Evolutionary conservation across 2,888 invertebrate species (phyloP), one percentile per base, ranked within the genome.

Genomic region (Drosophila stalkeri): DNA sequence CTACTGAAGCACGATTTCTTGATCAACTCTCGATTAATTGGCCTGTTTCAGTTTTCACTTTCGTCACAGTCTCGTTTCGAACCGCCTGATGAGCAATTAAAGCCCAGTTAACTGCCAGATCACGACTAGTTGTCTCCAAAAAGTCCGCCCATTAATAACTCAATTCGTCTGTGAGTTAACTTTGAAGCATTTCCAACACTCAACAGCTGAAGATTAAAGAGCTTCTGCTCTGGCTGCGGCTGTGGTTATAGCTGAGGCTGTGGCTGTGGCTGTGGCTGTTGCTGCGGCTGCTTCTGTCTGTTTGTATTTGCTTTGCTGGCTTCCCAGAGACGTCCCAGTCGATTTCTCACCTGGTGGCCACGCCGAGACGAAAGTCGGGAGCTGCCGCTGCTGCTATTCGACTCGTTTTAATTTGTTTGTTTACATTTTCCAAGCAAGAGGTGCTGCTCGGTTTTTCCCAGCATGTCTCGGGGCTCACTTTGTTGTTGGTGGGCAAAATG

Each of bases 371-470:
- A 27, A 31, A 27, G 55, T 27, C 55, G 55, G 55, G 39, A 55
- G 55, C 23, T 18, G 41, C 72, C 41, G 56, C 72, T 35, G 60
- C 47, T 62, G 70, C 69, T 52, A 74, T 74, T 86, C 80, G 82
- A 88, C 74, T 86, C 77, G 86, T 83, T 89, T 86, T 83, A 86
- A 90, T 86, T 86, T 86, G 90, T 86, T 86, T 86, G 90, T 86
- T 86, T 86, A 90, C 86, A 85, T 85, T 82, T 80, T 81, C 57
- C 68, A 83, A 60, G 64, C 70, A 66, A 77, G 65, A 64, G 67
- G 64, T 39, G 37, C 39, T 79, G 68, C 74, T 74, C 61, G 74
- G 61, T 78, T 78, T 73, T 80, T 81, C 82, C 75, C 87, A 81
- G 70, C 83, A 60, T 67, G 86, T 73, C 81, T 69, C 46, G 62